Conservation (phyloP, 2,797 vertebrate genomes). For the Pseudotriccus pelzelni region DNA sequence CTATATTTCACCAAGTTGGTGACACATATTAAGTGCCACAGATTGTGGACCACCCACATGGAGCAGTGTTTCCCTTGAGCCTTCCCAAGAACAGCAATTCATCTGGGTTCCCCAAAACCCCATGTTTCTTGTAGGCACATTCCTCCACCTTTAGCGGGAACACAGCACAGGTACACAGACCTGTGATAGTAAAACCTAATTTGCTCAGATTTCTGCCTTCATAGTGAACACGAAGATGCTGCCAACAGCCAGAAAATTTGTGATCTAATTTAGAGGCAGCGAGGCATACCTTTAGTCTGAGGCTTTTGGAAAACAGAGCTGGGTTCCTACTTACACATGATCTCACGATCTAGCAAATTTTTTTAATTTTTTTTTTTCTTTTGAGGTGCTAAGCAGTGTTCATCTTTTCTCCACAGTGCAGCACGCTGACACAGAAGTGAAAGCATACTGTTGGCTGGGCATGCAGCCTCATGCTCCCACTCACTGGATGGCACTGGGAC, state of each 20-base stretch:
- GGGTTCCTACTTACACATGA: conserved; percentile 20
- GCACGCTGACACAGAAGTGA: not conserved
- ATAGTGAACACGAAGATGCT: conserved; percentile 73
- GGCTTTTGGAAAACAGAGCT: conserved; percentile 60
- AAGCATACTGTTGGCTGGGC: not conserved
- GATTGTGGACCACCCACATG: not conserved
- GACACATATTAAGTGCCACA: not conserved
- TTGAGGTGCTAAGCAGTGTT: conserved; percentile 16
- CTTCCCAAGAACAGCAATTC: not conserved
- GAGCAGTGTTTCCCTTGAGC: not conserved
- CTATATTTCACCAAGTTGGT: not conserved
- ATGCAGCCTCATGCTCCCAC: fast-evolving
- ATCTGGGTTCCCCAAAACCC: not conserved
- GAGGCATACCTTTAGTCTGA: conserved; percentile 72
- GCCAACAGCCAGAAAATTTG: conserved; percentile 82
- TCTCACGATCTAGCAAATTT: not conserved
- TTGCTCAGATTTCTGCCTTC: conserved; percentile 79
- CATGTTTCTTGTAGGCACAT: not conserved
- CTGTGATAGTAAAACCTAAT: conserved; percentile 74
- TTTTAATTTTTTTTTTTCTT: not conserved
- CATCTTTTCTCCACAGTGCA: not conserved
- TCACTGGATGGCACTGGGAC: not conserved
- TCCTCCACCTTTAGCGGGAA: conserved; percentile 21
- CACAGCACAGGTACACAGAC: conserved; percentile 49
- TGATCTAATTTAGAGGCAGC: conserved; percentile 84